Conservation (phyloP, 2,888 invertebrate species). For the Drosophila peninsularis region DNA sequence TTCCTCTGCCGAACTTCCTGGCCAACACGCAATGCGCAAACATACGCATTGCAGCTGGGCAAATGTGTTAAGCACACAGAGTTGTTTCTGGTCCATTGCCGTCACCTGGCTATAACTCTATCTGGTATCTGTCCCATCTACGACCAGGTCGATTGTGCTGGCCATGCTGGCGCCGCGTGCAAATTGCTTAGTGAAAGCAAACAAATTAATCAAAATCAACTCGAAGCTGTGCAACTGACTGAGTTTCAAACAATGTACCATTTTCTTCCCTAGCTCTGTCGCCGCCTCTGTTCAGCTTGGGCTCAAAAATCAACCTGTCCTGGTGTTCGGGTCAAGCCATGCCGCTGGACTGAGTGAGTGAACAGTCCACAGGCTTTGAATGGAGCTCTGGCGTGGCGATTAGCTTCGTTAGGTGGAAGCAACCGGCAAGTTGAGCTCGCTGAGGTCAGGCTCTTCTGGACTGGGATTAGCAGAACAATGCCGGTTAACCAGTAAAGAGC, state of each 20-base stretch:
- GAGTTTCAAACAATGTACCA: constrained; percentile 47
- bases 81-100: constrained; percentile 62
- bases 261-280: background rate
- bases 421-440: constrained; percentile 33
- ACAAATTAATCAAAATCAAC: constrained; percentile 77
- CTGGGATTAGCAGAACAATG: constrained; percentile 1
- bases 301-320: constrained; percentile 26
- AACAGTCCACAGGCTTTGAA: constrained; percentile 21
- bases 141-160: background rate
- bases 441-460: constrained; percentile 20
- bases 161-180: constrained; percentile 33
- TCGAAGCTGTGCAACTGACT: constrained; percentile 53
- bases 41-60: constrained; percentile 73
- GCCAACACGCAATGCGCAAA: constrained; percentile 63
- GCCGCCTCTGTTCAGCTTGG: constrained; percentile 2
- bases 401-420: constrained; percentile 52
- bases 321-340: background rate
- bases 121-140: constrained; percentile 40
- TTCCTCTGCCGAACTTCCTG: constrained; percentile 12
- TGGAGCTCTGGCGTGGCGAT: constrained; percentile 37
- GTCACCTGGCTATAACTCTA: constrained; percentile 69
- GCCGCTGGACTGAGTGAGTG: constrained; percentile 24
- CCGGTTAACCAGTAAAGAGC: constrained; percentile 10
- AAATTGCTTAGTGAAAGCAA: constrained; percentile 73
- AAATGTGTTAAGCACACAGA: constrained; percentile 68